Evolutionary conservation across 2,797 vertebrate species (phyloP).

Genomic region (Lerista edwardsae): DNA sequence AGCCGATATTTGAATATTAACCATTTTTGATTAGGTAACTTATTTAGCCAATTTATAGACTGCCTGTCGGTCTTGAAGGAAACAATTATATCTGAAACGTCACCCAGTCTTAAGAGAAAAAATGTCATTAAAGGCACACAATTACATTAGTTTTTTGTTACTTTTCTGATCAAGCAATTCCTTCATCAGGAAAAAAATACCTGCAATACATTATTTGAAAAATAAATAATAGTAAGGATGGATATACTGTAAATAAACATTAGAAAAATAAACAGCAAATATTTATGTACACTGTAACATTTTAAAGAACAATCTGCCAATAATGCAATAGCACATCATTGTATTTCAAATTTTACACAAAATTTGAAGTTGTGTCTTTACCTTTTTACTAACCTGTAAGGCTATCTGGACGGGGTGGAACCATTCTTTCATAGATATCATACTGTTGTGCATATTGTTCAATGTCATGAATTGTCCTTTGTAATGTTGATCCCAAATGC

Average conservation of each 20-base stretch:
- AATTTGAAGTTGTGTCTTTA: background rate
- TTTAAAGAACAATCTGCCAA: accelerated
- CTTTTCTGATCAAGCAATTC: background rate
- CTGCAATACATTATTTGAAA: background rate
- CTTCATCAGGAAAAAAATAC: background rate
- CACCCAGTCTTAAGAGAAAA: background rate
- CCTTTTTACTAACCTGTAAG: conserved; percentile 86
- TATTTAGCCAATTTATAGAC: background rate
- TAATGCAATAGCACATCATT: accelerated
- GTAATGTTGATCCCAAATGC: conserved; percentile 89
- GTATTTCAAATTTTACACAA: accelerated
- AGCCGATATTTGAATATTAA: background rate
- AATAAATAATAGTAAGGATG: background rate
- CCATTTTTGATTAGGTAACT: background rate
- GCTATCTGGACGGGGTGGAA: conserved; percentile 90
- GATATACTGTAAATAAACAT: no score
- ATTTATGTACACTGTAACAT: accelerated
- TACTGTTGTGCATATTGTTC: conserved; percentile 92
- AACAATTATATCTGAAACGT: background rate
- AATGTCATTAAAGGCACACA: background rate
- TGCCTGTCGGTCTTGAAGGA: no score
- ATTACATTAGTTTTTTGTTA: background rate
- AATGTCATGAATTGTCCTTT: conserved; percentile 82
- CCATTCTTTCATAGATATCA: conserved; percentile 95
- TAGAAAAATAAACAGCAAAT: accelerated